Evolutionary conservation across 2,797 vertebrate species (phyloP), one percentile per base, ranked within the genome.

Genomic region (Ctenopoma kingsleyae): DNA sequence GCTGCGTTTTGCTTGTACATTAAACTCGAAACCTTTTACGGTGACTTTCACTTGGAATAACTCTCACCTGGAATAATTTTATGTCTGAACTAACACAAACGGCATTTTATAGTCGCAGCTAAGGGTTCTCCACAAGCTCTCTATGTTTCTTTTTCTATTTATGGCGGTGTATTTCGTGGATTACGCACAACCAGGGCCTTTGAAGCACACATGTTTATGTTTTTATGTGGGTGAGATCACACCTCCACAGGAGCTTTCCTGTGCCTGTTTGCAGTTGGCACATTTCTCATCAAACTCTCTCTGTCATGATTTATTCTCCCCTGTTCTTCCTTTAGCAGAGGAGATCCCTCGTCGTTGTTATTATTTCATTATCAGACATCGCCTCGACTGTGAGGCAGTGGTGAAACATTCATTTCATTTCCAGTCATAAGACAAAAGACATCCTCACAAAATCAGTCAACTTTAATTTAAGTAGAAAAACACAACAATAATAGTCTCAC

Each of bases 211-310:
- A 79, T 80, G 84, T 86, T 90, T 81, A 35, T 87, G 78, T 74
- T 83, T 90, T 90, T 77, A 70, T 70, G 59, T 81, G 86, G 78
- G 86, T 87, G 85, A 87, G 87, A 86, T 91, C 86, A 86, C 90
- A 91, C 86, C 86, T 92, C 87, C 76, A 67, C 88, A 25, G 86
- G 87, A 86, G 80, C 69, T 81, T 86, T 76, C 84, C 79, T 76
- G 83, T 61, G 85, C 80, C 71, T 78, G 87, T 83, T 89, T 87
- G 74, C 85, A 81, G 59, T 89, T 91, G 87, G 89, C 86, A 75
- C 56, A 56, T 78, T 80, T 74, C 68, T 83, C 74, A 58, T 52
- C 69, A 6, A 53, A 48, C 74, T 70, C 63, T 67, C 60, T 71
- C 35, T 17, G 16, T 4, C 64, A 35, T 50, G 67, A 68, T 78